These are phyloP conservation scores for Campoplex capitator DNA, from an alignment of 2,888 invertebrate genomes.

Conservation along the genomic window DNA sequence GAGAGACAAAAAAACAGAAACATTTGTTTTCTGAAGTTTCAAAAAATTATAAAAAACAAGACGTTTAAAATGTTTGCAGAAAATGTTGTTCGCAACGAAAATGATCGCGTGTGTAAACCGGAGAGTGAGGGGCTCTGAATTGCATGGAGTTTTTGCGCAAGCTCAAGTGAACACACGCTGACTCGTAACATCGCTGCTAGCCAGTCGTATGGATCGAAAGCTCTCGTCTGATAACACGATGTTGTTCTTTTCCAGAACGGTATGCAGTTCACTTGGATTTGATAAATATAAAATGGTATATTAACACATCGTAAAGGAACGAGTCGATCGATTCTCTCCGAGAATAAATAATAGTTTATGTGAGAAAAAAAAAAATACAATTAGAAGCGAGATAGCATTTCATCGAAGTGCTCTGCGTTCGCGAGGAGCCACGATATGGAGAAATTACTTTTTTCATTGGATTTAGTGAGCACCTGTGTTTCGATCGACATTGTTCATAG, in stretches of 20 bases:
- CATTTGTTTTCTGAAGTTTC: neutral
- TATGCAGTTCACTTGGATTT: constrained; percentile 14
- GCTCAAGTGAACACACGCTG: constrained; percentile 54
- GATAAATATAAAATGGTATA: neutral
- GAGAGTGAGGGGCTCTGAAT: constrained; percentile 6
- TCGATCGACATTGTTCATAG: constrained; percentile 43
- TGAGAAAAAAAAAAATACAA: neutral
- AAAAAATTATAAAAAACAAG: neutral
- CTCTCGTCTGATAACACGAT: constrained; percentile 39
- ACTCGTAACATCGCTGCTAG: constrained; percentile 41
- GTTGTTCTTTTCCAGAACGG: constrained; percentile 27
- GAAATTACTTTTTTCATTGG: constrained; percentile 10
- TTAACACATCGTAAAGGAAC: neutral
- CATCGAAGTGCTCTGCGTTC: constrained; percentile 7
- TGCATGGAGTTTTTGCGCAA: constrained; percentile 56
- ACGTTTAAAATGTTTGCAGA: neutral
- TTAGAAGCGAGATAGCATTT: constrained; percentile 8
- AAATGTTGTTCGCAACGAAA: neutral
- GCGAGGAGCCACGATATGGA: constrained; percentile 34
- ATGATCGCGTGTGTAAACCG: neutral
- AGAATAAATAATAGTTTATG: neutral
- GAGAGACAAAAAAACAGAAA: neutral
- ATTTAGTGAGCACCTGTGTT: neutral
- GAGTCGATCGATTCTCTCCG: neutral
- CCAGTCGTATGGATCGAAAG: constrained; percentile 48